Percentiles rank a stretch among this genome's conserved stretches.
These are phyloP conservation scores for Drosophila bocki DNA, from an alignment of 1,140 invertebrate genomes.

Conservation along the genomic window DNA sequence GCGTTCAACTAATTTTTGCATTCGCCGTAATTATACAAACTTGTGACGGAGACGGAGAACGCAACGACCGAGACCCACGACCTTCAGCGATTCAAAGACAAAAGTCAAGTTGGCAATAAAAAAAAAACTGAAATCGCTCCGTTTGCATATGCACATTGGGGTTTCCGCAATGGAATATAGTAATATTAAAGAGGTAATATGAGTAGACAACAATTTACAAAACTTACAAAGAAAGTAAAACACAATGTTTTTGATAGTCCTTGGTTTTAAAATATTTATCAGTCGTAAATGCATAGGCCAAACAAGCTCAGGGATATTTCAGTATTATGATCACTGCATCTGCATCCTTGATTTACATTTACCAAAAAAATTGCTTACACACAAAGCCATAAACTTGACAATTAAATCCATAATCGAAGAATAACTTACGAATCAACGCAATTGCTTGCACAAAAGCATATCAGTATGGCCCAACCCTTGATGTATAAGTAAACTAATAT, in stretches of 20 bases:
- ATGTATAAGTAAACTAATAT: neutral
- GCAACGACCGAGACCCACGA: conserved; percentile 73
- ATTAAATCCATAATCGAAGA: neutral
- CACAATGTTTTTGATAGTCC: neutral
- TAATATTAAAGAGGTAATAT: neutral
- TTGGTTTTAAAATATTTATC: neutral
- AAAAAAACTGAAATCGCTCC: conserved; percentile 25
- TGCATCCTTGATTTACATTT: neutral
- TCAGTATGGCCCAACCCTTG: neutral
- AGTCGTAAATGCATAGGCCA: neutral
- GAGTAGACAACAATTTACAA: neutral
- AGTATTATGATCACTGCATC: neutral
- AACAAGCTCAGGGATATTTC: neutral
- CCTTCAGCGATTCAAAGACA: conserved; percentile 65
- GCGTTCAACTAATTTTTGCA: conserved; percentile 59
- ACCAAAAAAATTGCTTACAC: neutral
- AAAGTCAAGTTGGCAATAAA: conserved; percentile 34
- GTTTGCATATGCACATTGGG: conserved; percentile 34
- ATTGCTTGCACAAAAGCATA: neutral
- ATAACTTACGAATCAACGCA: neutral
- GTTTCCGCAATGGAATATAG: conserved; percentile 36
- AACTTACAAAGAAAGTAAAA: neutral
- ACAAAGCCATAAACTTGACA: neutral
- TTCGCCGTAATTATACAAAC: conserved; percentile 74
- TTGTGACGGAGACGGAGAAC: conserved; percentile 60